Conservation (phyloP, 1,140 invertebrate genomes). For the Musca vetustissima region DNA sequence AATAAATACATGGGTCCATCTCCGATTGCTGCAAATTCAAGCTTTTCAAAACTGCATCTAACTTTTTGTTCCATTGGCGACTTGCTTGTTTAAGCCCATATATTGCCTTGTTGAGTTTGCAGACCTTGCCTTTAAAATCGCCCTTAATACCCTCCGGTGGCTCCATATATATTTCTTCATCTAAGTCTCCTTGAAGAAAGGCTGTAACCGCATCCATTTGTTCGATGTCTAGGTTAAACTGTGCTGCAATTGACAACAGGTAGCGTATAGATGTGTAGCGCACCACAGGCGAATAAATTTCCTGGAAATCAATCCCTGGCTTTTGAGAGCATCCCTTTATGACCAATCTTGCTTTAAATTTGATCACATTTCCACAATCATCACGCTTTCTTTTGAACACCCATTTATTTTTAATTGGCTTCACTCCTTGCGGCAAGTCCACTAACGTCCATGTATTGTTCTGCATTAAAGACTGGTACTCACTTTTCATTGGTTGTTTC, state of each 20-base stretch:
- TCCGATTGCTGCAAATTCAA: constrained; percentile 36
- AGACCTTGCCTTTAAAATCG: not conserved
- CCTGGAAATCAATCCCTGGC: constrained; percentile 22
- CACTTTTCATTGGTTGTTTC: constrained; percentile 32
- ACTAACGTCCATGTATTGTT: constrained; percentile 35
- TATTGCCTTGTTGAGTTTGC: constrained; percentile 42
- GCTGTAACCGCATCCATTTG: constrained; percentile 39
- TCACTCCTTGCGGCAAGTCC: constrained; percentile 27
- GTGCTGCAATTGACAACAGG: constrained; percentile 31
- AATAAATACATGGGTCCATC: constrained; percentile 49
- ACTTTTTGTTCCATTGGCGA: constrained; percentile 40
- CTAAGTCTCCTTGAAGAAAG: constrained; percentile 23
- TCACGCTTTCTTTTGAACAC: constrained; percentile 37
- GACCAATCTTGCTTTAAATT: constrained; percentile 21
- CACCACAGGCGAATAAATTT: constrained; percentile 17
- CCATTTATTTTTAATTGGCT: constrained; percentile 34
- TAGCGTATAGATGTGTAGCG: constrained; percentile 29
- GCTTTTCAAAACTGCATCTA: constrained; percentile 36
- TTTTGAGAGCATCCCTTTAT: constrained; percentile 22
- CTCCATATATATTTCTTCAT: constrained; percentile 38
- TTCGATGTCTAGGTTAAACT: constrained; percentile 31
- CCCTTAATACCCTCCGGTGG: constrained; percentile 37
- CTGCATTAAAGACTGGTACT: constrained; percentile 27
- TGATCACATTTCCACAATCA: not conserved
- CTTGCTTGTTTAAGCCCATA: constrained; percentile 55